Conservation (phyloP, 2,113 vertebrate species). For the Sprattus sprattus region DNA sequence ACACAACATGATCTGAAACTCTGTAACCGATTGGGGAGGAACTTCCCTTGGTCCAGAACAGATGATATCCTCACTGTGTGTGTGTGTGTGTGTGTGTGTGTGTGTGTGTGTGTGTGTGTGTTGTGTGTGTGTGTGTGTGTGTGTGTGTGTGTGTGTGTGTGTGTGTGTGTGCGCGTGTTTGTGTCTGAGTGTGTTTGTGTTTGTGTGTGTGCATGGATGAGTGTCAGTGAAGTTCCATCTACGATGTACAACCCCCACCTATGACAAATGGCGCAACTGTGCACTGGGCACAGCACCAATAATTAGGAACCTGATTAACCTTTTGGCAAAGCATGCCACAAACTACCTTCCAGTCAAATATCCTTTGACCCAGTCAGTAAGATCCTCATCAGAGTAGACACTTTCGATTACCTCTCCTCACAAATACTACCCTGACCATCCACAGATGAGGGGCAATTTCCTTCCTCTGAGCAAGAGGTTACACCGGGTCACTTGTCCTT, state of each 20-base stretch:
- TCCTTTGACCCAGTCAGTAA: conserved; percentile 34
- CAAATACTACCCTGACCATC: conserved; percentile 43
- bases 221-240: background rate
- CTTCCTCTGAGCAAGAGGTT: conserved; percentile 58
- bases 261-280: background rate
- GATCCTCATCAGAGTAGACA: conserved; percentile 40
- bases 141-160: background rate
- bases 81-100: background rate
- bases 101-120: background rate
- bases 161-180: background rate
- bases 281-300: background rate
- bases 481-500: conserved; percentile 55
- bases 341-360: conserved; percentile 26
- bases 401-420: background rate
- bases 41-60: background rate
- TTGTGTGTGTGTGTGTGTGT: background rate
- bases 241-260: background rate
- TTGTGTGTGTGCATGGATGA: background rate
- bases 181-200: background rate
- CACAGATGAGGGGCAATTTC: conserved; percentile 51
- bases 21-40: background rate
- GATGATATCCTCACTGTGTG: background rate
- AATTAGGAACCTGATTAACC: conserved; percentile 25
- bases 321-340: conserved; percentile 28
- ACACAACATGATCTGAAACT: background rate